phyloP scores from a whole-genome alignment of 37 sponge, comb jelly and placozoan genomes.

The Mnemiopsis leidyi region DNA sequence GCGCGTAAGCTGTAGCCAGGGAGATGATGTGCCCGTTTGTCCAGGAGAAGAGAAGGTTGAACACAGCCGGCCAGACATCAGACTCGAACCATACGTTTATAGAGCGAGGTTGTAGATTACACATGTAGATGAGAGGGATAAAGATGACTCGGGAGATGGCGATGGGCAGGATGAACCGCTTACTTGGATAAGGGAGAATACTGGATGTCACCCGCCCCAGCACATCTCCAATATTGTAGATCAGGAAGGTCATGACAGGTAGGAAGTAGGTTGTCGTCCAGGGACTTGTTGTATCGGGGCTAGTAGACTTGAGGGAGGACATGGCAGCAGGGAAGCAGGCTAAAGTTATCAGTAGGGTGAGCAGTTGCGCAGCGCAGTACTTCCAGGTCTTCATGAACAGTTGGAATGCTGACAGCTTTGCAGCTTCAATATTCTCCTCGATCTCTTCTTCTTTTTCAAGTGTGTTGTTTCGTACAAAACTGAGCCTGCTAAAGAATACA shows the following conservation, averaged over 20 bases:
- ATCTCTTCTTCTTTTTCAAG: not conserved
- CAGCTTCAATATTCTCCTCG: not conserved
- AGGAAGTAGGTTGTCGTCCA: conserved; percentile 44
- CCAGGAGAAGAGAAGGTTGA: conserved; percentile 41
- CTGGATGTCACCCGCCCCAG: conserved; percentile 28
- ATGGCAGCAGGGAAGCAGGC: conserved; percentile 63
- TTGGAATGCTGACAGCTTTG: not conserved
- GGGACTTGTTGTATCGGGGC: not conserved
- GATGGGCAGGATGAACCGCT: conserved; percentile 6
- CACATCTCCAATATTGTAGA: conserved; percentile 62
- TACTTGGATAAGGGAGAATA: not conserved
- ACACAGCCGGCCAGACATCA: conserved; percentile 57
- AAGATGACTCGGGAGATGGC: not conserved
- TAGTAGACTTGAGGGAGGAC: not conserved
- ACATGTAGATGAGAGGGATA: conserved; percentile 63
- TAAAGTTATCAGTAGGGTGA: conserved; percentile 26
- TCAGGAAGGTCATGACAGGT: conserved; percentile 55
- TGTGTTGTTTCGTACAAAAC: not conserved
- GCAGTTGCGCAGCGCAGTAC: not conserved
- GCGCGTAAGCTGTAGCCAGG: not conserved
- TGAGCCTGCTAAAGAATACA: not conserved
- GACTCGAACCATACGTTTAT: conserved; percentile 7
- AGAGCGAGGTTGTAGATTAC: conserved; percentile 49
- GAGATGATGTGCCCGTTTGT: conserved; percentile 51
- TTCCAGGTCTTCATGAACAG: not conserved